Percentiles rank a stretch among this genome's conserved stretches.
Conservation (phyloP, 2,113 vertebrate species). For the Phrynosoma blainvillii region DNA sequence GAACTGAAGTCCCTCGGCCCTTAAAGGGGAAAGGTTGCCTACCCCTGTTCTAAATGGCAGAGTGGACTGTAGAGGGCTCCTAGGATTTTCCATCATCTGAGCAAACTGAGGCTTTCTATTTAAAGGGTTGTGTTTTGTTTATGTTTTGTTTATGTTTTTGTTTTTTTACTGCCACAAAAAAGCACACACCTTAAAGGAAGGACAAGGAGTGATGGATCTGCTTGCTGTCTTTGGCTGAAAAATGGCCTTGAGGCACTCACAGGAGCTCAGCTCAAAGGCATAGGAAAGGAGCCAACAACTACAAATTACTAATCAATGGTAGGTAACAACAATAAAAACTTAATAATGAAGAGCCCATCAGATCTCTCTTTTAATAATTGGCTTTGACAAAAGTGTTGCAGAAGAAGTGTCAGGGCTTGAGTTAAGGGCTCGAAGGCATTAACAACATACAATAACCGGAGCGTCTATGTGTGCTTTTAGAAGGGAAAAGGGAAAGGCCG, state of each 20-base stretch:
- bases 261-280: conserved; percentile 20
- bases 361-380: conserved; percentile 64
- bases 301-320: conserved; percentile 72
- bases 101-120: not conserved
- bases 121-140: not conserved
- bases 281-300: conserved; percentile 55
- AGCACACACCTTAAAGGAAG: not conserved
- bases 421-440: conserved; percentile 37
- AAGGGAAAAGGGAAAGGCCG: conserved; percentile 18
- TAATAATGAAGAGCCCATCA: conserved; percentile 71
- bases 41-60: too few relatives aligned
- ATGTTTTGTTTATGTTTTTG: too few relatives aligned
- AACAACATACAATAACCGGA: conserved; percentile 40
- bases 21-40: too few relatives aligned
- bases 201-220: not conserved
- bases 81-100: conserved; percentile 11
- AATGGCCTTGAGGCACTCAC: not conserved
- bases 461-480: conserved; percentile 29
- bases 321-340: conserved; percentile 67
- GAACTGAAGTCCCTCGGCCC: too few relatives aligned
- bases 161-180: not conserved
- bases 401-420: conserved; percentile 50
- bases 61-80: not conserved
- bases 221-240: conserved; percentile 50
- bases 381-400: conserved; percentile 60